Conservation (phyloP, 2,113 vertebrate species). For the Dendrocopos noguchii region DNA sequence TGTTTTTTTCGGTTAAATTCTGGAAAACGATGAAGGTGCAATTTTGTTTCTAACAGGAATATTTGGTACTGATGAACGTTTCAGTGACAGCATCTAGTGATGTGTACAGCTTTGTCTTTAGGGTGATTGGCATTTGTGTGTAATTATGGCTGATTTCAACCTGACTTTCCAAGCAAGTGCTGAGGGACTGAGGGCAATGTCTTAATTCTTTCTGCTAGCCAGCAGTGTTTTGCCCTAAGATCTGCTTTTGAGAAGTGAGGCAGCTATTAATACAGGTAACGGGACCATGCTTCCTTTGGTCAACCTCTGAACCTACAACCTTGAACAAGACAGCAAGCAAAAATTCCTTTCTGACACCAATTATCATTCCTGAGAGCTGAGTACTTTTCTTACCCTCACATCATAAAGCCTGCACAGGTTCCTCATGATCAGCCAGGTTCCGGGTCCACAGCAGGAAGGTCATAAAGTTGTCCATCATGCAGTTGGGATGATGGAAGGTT, state of each 20-base stretch:
- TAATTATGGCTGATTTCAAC: conserved; percentile 42
- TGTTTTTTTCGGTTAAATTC: conserved; percentile 40
- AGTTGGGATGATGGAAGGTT: neutral
- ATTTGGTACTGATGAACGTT: conserved; percentile 58
- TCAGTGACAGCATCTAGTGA: conserved; percentile 20
- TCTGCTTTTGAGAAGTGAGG: conserved; percentile 40
- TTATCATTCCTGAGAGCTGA: conserved; percentile 14
- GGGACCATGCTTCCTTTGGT: conserved; percentile 65
- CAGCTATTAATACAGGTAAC: conserved; percentile 64
- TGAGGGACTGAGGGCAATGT: conserved; percentile 53
- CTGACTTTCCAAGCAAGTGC: conserved; percentile 35
- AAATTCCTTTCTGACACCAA: neutral
- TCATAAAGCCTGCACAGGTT: neutral
- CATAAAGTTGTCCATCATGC: neutral
- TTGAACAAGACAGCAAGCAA: neutral
- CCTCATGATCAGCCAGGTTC: neutral
- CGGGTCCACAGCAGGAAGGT: neutral
- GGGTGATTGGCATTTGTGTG: conserved; percentile 59
- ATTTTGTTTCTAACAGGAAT: conserved; percentile 55
- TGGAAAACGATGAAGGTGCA: conserved; percentile 60
- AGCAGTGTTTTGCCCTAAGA: conserved; percentile 33
- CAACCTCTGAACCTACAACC: conserved; percentile 26
- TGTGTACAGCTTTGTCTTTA: conserved; percentile 33
- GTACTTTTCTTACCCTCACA: conserved; percentile 4
- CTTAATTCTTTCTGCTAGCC: conserved; percentile 57